A percentile compares a stretch with the other conserved stretches of the same genome.
phyloP scores from a whole-genome alignment of 2,797 vertebrate genomes.

The Phrynocephalus vlangalii region DNA sequence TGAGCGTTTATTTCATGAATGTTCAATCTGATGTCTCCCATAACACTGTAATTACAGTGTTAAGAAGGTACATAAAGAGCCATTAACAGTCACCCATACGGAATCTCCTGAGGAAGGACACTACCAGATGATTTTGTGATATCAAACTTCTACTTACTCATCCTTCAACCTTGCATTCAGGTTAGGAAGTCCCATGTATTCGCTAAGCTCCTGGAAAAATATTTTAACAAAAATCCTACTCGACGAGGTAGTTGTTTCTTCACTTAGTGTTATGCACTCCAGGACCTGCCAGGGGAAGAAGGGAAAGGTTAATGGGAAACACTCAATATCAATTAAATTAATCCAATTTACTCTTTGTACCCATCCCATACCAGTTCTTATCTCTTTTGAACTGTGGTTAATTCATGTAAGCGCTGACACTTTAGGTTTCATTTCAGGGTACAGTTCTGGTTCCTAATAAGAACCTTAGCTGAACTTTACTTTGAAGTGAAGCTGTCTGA shows the following conservation, averaged over 20 bases:
- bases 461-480: not conserved
- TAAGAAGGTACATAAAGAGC: not conserved
- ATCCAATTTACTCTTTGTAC: not conserved
- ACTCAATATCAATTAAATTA: not conserved
- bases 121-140: not conserved
- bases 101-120: not conserved
- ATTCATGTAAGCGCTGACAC: not conserved
- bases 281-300: conserved; percentile 86
- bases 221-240: conserved; percentile 99
- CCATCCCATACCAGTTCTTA: not conserved
- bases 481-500: not conserved
- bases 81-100: not conserved
- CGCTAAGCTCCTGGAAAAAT: conserved; percentile 97
- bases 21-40: not conserved
- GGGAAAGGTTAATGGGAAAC: not conserved
- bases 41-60: not conserved
- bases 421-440: not conserved
- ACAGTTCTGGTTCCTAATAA: not conserved
- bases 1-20: not conserved
- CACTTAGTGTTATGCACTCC: conserved; percentile 93
- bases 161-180: conserved; percentile 96
- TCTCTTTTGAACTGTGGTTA: not conserved
- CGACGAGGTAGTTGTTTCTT: conserved; percentile 97
- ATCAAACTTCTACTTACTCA: conserved; percentile 79
- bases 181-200: conserved; percentile 97